phyloP scores from a whole-genome alignment of 1,140 invertebrate genomes.

The Panagrolaimus sp. region DNA sequence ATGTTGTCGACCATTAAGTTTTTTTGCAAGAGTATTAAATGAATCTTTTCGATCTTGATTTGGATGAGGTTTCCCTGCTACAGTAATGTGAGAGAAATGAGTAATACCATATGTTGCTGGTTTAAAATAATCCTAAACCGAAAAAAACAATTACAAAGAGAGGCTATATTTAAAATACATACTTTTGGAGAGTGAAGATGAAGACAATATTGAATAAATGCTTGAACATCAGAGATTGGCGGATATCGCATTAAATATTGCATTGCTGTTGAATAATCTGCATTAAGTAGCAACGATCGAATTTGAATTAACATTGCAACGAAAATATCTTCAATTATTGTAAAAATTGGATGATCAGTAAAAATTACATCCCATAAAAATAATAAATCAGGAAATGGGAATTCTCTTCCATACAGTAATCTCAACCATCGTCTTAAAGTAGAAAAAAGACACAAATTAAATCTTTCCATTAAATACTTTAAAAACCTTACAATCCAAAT shows the following conservation, averaged over 20 bases:
- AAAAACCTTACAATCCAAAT: slow-evolving; percentile 72
- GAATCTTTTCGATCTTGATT: slow-evolving; percentile 30
- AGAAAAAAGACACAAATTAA: slow-evolving; percentile 15
- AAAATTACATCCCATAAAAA: slow-evolving; percentile 76
- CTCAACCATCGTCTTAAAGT: slow-evolving; percentile 71
- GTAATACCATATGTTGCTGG: slow-evolving; percentile 20
- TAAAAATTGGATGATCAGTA: slow-evolving; percentile 69
- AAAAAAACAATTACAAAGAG: too few relatives aligned
- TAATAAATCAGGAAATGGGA: slow-evolving; percentile 70
- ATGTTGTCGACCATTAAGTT: neutral
- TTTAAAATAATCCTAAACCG: slow-evolving; percentile 30
- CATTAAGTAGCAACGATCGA: slow-evolving; percentile 63
- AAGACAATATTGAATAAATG: slow-evolving; percentile 67
- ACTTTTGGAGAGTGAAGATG: slow-evolving; percentile 65
- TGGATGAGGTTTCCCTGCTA: slow-evolving; percentile 42
- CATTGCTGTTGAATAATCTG: slow-evolving; percentile 68
- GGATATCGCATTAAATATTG: slow-evolving; percentile 70
- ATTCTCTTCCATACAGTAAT: slow-evolving; percentile 74
- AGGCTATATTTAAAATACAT: neutral
- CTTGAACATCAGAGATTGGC: slow-evolving; percentile 66
- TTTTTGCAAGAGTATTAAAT: slow-evolving; percentile 9
- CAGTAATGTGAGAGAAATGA: slow-evolving; percentile 32
- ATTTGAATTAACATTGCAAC: slow-evolving; percentile 73
- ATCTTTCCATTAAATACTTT: neutral
- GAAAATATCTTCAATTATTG: slow-evolving; percentile 72